Conservation (phyloP, 1,140 invertebrate species). For the Halesus radiatus region DNA sequence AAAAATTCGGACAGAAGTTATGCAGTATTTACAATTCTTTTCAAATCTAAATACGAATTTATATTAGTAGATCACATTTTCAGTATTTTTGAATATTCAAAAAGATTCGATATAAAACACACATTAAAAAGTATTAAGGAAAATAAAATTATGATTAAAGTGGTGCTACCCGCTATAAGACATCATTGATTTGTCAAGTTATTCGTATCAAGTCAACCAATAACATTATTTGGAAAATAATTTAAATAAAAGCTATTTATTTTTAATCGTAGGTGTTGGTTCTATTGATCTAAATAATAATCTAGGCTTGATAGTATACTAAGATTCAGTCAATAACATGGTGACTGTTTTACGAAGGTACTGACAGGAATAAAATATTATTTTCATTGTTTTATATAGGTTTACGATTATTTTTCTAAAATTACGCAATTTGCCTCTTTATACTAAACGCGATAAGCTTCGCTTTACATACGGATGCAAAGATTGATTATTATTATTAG, state of each 20-base stretch:
- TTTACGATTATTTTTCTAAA: background rate
- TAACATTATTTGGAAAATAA: too few species aligned
- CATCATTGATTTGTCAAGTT: too few species aligned
- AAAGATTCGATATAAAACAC: conserved; percentile 7
- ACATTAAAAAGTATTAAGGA: too few species aligned
- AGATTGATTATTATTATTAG: background rate
- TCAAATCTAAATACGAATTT: conserved; percentile 17
- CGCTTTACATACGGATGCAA: conserved; percentile 16
- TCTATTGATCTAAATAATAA: too few species aligned
- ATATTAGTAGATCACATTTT: conserved; percentile 38
- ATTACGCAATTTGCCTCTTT: background rate
- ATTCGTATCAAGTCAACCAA: too few species aligned
- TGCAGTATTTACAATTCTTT: conserved; percentile 1
- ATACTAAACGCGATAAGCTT: conserved; percentile 6
- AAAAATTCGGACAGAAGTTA: background rate
- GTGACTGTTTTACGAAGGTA: too few species aligned
- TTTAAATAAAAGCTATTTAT: too few species aligned
- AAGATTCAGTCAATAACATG: too few species aligned
- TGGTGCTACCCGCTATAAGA: too few species aligned
- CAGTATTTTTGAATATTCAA: conserved; percentile 25
- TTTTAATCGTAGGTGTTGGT: too few species aligned
- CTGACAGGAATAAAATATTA: background rate
- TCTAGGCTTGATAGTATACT: too few species aligned
- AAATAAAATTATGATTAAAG: too few species aligned
- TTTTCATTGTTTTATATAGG: background rate